These are phyloP conservation scores for Epizoanthus rinbou DNA, from an alignment of 92 coral and sea anemone genomes.

Conservation along the genomic window DNA sequence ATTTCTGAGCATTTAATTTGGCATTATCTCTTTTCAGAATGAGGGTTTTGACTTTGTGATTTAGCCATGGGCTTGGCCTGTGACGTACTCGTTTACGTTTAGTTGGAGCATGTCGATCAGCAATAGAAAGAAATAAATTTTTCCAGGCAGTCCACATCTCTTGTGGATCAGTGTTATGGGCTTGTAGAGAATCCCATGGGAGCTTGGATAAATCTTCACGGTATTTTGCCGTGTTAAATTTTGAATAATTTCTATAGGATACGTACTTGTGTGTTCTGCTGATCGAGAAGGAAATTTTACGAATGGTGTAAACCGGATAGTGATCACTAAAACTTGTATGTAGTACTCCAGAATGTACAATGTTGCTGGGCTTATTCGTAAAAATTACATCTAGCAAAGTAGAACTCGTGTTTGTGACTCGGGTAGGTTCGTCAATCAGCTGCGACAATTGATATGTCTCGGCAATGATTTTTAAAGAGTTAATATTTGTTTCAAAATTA, in stretches of 20 bases:
- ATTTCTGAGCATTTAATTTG: background rate
- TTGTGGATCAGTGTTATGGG: no score
- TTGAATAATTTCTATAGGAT: no score
- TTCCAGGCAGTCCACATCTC: background rate
- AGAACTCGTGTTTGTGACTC: background rate
- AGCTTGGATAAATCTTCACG: no score
- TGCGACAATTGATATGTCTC: background rate
- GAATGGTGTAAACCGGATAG: conserved; percentile 7
- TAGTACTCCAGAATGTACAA: conserved; percentile 2
- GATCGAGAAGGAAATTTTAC: conserved; percentile 5
- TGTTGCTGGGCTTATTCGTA: conserved; percentile 1
- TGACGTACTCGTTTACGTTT: conserved; percentile 12
- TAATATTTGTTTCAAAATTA: no score
- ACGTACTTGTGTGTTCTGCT: background rate
- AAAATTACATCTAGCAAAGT: no score
- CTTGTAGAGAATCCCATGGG: no score
- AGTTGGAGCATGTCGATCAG: conserved; percentile 15
- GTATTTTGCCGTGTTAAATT: no score
- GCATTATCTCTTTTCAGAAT: background rate
- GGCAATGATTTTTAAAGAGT: no score
- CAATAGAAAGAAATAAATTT: background rate
- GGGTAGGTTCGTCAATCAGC: conserved; percentile 16
- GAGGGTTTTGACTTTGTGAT: background rate
- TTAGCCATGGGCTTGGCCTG: conserved; percentile 11
- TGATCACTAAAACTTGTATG: conserved; percentile 11